These are phyloP conservation scores for Blennius ocellaris DNA, from an alignment of 2,113 vertebrate species.

Conservation along the genomic window DNA sequence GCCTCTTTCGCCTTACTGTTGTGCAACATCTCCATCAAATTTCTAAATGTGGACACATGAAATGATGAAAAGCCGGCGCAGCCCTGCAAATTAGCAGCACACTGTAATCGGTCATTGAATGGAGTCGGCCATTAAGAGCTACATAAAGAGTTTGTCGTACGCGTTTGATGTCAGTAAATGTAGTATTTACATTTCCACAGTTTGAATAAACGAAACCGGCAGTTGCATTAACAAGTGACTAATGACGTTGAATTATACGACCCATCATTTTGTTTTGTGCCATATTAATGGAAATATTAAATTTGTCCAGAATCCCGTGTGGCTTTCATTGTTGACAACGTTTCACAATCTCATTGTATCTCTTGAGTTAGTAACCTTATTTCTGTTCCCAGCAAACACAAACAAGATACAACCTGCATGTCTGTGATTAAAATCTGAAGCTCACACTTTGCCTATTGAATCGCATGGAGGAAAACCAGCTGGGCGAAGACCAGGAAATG, in stretches of 20 bases:
- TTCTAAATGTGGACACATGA: conserved; percentile 31
- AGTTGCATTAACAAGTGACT: background rate
- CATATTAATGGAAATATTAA: too few species aligned
- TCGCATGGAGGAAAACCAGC: conserved; percentile 63
- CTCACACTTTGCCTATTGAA: conserved; percentile 48
- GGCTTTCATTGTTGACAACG: too few species aligned
- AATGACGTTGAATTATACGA: background rate
- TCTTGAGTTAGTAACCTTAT: too few species aligned
- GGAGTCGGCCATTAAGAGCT: background rate
- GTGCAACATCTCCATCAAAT: conserved; percentile 27
- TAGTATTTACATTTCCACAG: background rate
- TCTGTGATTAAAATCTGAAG: conserved; percentile 33
- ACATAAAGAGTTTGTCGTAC: background rate
- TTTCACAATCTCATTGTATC: too few species aligned
- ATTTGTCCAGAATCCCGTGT: too few species aligned
- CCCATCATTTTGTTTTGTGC: too few species aligned
- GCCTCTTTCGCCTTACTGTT: conserved; percentile 5
- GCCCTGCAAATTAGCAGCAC: background rate
- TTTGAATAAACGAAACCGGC: too few species aligned
- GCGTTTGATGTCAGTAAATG: background rate
- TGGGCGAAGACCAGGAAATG: conserved; percentile 44
- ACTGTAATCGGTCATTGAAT: background rate
- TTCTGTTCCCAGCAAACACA: conserved; percentile 35
- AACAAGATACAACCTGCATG: conserved; percentile 20
- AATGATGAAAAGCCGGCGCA: background rate